phyloP scores from a whole-genome alignment of 2,888 invertebrate species.

The Caenorhabditis angaria region DNA sequence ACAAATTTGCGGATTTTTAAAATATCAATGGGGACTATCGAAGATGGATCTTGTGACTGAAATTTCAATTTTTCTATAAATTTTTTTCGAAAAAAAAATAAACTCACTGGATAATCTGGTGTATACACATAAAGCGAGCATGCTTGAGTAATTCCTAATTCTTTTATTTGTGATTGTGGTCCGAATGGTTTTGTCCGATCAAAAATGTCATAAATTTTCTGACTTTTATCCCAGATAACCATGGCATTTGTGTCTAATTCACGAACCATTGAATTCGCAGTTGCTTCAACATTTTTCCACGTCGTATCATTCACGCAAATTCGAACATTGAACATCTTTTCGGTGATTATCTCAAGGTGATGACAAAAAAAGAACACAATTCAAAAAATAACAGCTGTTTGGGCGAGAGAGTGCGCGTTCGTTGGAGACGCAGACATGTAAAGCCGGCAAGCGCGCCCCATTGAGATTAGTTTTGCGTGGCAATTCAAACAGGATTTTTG shows the following conservation, averaged over 20 bases:
- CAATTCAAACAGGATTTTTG: no score
- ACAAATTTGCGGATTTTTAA: neutral
- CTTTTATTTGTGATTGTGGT: neutral
- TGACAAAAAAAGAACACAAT: neutral
- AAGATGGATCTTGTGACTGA: neutral
- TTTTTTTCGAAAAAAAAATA: neutral
- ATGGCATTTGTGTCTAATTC: neutral
- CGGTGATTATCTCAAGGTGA: neutral
- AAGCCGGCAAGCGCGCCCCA: constrained; percentile 20
- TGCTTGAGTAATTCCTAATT: neutral
- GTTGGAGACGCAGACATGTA: neutral
- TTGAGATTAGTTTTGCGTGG: constrained; percentile 1
- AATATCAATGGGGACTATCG: neutral
- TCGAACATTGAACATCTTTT: neutral
- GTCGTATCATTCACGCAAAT: constrained; percentile 2
- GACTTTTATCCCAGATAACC: neutral
- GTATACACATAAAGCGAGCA: neutral
- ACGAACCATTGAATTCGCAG: neutral
- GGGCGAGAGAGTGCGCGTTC: neutral
- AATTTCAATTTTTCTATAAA: neutral
- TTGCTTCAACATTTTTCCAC: neutral
- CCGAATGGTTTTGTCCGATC: neutral
- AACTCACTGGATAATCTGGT: constrained; percentile 1
- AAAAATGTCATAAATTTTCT: neutral
- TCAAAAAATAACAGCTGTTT: neutral